A percentile compares a stretch with the other conserved stretches of the same genome.
Evolutionary conservation across 2,888 invertebrate species (phyloP).

Genomic region (Ophonus ardosiacus): DNA sequence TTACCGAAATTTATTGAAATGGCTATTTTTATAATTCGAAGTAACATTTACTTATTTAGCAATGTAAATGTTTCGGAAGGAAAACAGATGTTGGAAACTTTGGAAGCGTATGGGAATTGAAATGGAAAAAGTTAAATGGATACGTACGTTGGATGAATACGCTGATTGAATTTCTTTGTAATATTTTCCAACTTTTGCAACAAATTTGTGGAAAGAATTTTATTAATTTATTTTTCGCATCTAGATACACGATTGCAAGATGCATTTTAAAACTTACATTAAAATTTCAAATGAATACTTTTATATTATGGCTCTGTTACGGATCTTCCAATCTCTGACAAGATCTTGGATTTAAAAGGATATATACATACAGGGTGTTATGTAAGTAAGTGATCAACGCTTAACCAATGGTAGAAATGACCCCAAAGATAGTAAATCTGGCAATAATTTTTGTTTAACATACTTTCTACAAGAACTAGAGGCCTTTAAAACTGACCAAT

Average conservation of each 20-base stretch:
- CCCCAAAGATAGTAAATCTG: too few relatives aligned
- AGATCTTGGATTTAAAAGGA: too few relatives aligned
- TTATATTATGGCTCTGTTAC: background rate
- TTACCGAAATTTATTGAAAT: too few relatives aligned
- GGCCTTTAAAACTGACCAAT: too few relatives aligned
- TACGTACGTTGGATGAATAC: conserved; percentile 47
- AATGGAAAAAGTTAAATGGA: conserved; percentile 58
- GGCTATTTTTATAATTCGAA: too few relatives aligned
- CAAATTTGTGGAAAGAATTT: conserved; percentile 4
- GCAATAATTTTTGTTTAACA: too few relatives aligned
- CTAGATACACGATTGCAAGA: background rate
- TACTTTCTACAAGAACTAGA: too few relatives aligned
- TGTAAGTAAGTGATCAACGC: too few relatives aligned
- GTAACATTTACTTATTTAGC: background rate
- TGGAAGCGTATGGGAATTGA: conserved; percentile 38
- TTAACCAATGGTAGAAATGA: too few relatives aligned
- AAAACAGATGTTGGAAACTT: conserved; percentile 43
- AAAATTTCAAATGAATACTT: background rate
- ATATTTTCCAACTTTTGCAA: conserved; percentile 20
- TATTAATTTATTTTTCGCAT: conserved; percentile 11
- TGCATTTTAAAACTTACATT: background rate
- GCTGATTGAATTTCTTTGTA: conserved; percentile 47
- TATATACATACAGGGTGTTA: too few relatives aligned
- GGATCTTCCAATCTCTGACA: too few relatives aligned
- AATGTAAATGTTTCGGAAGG: background rate